Evolutionary conservation across 2,113 vertebrate species (phyloP).

Genomic region (Gopherus flavomarginatus): DNA sequence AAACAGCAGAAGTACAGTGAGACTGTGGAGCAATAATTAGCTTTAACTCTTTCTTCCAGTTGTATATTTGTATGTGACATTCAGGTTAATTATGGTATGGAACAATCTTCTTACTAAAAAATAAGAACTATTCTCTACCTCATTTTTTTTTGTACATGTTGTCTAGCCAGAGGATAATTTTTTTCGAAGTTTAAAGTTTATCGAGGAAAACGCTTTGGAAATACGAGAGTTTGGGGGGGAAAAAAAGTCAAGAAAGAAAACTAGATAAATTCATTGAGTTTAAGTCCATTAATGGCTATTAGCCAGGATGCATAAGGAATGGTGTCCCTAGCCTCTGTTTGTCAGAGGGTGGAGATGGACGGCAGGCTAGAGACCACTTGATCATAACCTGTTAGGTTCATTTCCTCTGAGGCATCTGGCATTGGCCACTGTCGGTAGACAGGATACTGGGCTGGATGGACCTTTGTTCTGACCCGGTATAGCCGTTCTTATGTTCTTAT

Average conservation of each 20-base stretch:
- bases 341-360: no score
- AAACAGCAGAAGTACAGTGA: background rate
- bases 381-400: no score
- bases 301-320: no score
- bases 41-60: background rate
- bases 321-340: no score
- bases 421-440: no score
- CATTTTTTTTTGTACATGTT: background rate
- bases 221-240: background rate
- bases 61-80: conserved; percentile 17
- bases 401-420: no score
- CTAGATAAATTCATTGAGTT: no score
- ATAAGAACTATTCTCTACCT: background rate
- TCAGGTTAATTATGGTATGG: conserved; percentile 33
- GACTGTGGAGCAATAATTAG: accelerated
- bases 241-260: background rate
- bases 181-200: conserved; percentile 52
- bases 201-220: conserved; percentile 41
- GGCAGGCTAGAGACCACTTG: no score
- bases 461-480: no score
- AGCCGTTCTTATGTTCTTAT: no score
- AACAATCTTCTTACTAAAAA: background rate
- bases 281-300: no score
- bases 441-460: no score
- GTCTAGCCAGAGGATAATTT: conserved; percentile 40